Base-by-base conservation (phyloP, 37 sponge, comb jelly and placozoan genomes). In the Aplysina aerophoba region DNA sequence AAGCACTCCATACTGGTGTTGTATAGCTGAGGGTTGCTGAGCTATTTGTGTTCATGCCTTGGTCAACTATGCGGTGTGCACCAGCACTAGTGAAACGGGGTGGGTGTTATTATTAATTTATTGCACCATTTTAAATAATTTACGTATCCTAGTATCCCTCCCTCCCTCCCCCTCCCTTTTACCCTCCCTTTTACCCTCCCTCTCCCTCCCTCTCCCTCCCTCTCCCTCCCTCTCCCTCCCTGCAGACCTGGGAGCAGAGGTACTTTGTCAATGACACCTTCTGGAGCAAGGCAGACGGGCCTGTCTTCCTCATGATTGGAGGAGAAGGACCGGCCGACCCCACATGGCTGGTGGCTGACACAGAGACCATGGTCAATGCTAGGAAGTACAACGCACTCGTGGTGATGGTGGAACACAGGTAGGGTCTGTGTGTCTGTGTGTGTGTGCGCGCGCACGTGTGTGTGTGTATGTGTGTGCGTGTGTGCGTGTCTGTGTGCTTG, bases 281-380 rank as follows among this genome's bases (percentile, higher is more conserved):
- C 83, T 89, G 88, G 89, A 56, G 86, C 16, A 17, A 16, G 19
- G 72, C 72, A 25, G 74, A 22, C 28, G 96, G 96, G 0, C 96
- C 96, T 19, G 92, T 96, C 44, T 96, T 96, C 77, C 87, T 96
- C n/a, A 68, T 91, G 92, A 81, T 96, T 20, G 94, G 92, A 25
- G 96, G 96, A 22, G 96, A 96, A 58, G 96, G 96, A 0, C 81
- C 87, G 17, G 89, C 91, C 0, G 40, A 84, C 27, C 95, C 95
- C 0, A 53, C 37, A 0, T 96, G 96, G 96, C 79, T 88, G 24
- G 87, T 73, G 17, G 84, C 83, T 2, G 90, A 90, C 83, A 86
- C 91, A 0, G 89, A 91, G 54, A 87, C 88, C 33, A 89, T 91
- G 88, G 62, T 64, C 15, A 74, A 88, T 40, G 96, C 96, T 4